Base-by-base conservation (phyloP, 2,113 vertebrate species). In the Melanostigma gelatinosum region DNA sequence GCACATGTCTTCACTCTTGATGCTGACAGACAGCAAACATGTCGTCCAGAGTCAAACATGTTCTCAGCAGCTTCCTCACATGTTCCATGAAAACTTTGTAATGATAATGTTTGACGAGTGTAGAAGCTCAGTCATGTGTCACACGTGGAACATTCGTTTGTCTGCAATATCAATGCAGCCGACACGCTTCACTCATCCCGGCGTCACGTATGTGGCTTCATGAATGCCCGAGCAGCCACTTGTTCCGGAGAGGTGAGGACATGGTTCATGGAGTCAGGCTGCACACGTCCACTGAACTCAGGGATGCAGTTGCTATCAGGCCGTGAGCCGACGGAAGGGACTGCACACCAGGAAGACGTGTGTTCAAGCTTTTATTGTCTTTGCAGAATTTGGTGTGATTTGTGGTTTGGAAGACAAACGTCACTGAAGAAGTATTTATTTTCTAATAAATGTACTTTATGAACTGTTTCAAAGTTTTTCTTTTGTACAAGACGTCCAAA, bases 91-190 rank as follows among this genome's bases (percentile, higher is more conserved):
- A 34, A 82, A 77, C 63, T 15, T 73, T 60, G 16, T 76, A 44
- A 75, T 9, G 58, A n/a, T 27, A 22, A 38, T 54, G 22, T 22
- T 48, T 57, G 5, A 50, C 70, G 38, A 50, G 16, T 9, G 24
- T 40, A 57, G 22, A 57, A 63, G 29, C 8, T 55, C 22, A 69
- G 34, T 34, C 52, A 38, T 16, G 38, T 54, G 66, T 75, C 36
- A 1, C 68, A 71, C 36, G 1, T 71, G 57, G 36, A 78, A 84
- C 72, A 85, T 72, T 75, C 6, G 82, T 87, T 70, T 72, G 16
- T 54, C 78, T 90, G 60, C 10, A 83, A n/a, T 73, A 81, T 84
- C 72, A 36, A 85, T 85, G 61, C 27, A 0, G 12, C 55, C 38
- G 52, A 69, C 54, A 20, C 57, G 8, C 27, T 62, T 32, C 52